Base-by-base conservation (phyloP, 2,113 vertebrate genomes). In the Triplophysa siluroides region DNA sequence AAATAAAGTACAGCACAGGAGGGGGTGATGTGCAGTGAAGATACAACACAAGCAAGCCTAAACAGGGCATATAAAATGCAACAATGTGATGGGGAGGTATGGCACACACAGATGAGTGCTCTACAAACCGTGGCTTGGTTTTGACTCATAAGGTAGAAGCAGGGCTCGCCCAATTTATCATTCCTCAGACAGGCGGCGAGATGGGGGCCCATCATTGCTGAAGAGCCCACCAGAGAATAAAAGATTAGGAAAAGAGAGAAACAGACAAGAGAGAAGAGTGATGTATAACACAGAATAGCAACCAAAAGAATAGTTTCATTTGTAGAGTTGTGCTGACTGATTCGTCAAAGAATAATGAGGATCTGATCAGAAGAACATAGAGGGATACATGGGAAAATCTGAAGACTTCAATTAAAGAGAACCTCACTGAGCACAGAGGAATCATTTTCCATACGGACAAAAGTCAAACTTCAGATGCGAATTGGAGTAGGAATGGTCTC, bases 81-180 rank as follows among this genome's bases (percentile, higher is more conserved):
- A 18, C 12, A 14, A 52, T 52, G 14, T 92, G 90, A 94, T 93
- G 93, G 89, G 92, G 92, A 92, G 92, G 66, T 63, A 62, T 82
- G 84, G 61, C 54, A 87, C 85, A 83, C 93, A 96, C 95, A 94
- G 95, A 96, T 84, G 93, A 38, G 93, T 93, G 87, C 95, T 92
- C 95, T 98, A 99, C 98, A 98, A 98, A 99, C 98, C 98, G 97
- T 99, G 95, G 96, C 98, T 95, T 98, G 97, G 97, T 98, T 98
- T 97, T 98, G 98, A 95, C 97, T 97, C 96, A 95, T 97, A 94
- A 98, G 95, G 97, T 98, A 98, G 98, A 98, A 98, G 96, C 96
- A 98, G 96, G 98, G 95, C 93, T 99, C 98, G 93, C 95, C 96
- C 95, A 96, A 94, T 94, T 98, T 99, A 95, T 99, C 98, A 96